Base-by-base conservation (phyloP, 2,797 vertebrate species). In the Oophaga sylvatica region DNA sequence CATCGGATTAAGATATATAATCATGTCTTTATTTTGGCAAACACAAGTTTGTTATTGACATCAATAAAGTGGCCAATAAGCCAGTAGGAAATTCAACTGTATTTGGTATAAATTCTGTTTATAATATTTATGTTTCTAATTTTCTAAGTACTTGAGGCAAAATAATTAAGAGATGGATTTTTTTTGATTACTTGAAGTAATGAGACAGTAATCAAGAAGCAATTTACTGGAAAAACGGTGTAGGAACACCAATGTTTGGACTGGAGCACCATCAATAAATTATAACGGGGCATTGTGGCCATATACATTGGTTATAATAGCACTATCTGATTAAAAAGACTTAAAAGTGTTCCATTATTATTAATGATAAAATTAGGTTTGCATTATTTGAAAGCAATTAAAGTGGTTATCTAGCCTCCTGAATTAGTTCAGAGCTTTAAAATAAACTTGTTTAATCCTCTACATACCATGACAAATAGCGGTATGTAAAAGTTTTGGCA, bases 151-250 rank as follows among this genome's bases (percentile, higher is more conserved):
- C 81, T 65, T 71, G 35, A 73, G 81, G 81, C 81, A 73, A 53
- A 88, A 80, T 87, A 48, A 53, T 88, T 80, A 84, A 71, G 76
- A 71, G 81, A 84, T 88, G 56, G 41, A 88, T 88, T 88, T 41
- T 84, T 84, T 88, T 84, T 88, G 87, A 88, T 87, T 87, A 83
- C 81, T 83, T 67, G 29, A 83, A 77, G 81, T 87, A 87, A 87
- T 87, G 80, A 83, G 60, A 83, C 67, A 29, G 70, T 76, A 77
- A 87, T 83, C 62, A 83, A 35, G 48, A 83, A 35, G 80, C n/a
- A 78, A 83, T 83, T 48, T 77, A 87, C 48, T 45, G 56, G 53
- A 48, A 82, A 41, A 65, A 48, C 71, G 22, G 26, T 83, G 60
- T 77, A 41, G 63, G 16, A 68, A 68, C 75, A 59, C 53, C 60